Percentiles rank a stretch among this genome's conserved stretches.
Evolutionary conservation across 2,113 vertebrate genomes (phyloP).

Genomic region (Chlorocebus sabaeus): DNA sequence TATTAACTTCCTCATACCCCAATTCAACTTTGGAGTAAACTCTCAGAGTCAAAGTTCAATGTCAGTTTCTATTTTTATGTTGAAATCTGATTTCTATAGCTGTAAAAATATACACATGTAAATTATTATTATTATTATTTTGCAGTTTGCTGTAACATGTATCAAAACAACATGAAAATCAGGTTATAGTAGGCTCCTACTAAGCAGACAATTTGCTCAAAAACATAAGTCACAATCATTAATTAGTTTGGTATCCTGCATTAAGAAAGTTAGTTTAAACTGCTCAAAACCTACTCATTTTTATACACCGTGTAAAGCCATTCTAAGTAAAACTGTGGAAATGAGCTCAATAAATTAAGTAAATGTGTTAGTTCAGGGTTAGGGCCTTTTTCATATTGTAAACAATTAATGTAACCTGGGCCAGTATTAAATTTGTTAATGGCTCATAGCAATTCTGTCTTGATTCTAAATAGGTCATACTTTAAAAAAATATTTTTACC

Average conservation of each 20-base stretch:
- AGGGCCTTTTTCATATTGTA: background rate
- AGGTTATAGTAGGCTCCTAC: background rate
- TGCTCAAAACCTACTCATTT: background rate
- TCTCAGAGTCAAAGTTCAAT: conserved; percentile 5
- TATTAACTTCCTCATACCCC: background rate
- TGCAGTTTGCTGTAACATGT: background rate
- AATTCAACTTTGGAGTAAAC: background rate
- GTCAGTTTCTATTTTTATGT: background rate
- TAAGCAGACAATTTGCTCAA: background rate
- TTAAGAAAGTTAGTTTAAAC: conserved; percentile 34
- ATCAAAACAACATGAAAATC: conserved; percentile 15
- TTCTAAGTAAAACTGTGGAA: conserved; percentile 21
- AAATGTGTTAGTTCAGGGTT: background rate
- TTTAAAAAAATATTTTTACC: background rate
- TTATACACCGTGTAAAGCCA: background rate
- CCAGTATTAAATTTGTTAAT: background rate
- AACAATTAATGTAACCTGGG: background rate
- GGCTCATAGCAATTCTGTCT: conserved; percentile 15
- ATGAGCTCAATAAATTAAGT: conserved; percentile 17
- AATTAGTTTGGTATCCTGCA: conserved; percentile 2
- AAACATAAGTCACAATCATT: background rate
- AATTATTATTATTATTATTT: background rate
- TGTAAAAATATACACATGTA: background rate
- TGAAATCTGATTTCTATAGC: background rate
- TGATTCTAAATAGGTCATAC: conserved; percentile 8